These are phyloP conservation scores for Ashinkailepas kermadecensis DNA, from an alignment of 2,888 invertebrate genomes.

Conservation along the genomic window DNA sequence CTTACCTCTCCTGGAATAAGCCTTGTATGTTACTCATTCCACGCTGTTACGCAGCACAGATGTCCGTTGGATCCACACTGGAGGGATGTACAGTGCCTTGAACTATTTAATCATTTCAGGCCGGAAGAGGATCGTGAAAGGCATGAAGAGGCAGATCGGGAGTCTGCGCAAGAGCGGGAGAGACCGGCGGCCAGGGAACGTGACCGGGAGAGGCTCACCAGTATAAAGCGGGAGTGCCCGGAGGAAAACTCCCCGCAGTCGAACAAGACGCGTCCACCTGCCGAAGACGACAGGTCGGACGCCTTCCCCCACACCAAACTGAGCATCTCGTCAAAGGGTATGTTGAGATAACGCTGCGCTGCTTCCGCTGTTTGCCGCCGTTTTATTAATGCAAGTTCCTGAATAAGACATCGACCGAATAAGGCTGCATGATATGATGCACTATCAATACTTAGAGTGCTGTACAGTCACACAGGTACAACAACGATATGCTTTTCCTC, in stretches of 20 bases:
- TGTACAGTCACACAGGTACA: no score
- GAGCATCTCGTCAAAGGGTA: conserved; percentile 61
- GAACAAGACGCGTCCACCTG: background rate
- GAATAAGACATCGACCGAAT: no score
- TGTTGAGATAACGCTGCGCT: conserved; percentile 36
- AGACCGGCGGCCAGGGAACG: conserved; percentile 45
- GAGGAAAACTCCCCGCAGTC: background rate
- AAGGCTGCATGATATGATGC: conserved; percentile 29
- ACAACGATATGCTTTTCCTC: no score
- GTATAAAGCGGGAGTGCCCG: conserved; percentile 39
- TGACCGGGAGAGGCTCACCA: conserved; percentile 41
- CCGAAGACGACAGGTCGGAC: conserved; percentile 14
- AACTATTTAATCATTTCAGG: background rate
- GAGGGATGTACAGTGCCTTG: no score
- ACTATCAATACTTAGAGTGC: background rate
- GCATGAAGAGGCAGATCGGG: background rate
- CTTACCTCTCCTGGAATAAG: no score
- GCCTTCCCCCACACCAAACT: background rate
- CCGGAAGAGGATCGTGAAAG: background rate
- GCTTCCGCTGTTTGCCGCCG: no score
- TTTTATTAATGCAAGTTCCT: no score
- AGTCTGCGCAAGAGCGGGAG: conserved; percentile 41
- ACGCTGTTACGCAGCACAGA: no score
- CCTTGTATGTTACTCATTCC: no score
- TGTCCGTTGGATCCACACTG: no score